These are phyloP conservation scores for Psylliodes chrysocephalus DNA, from an alignment of 2,888 invertebrate genomes.

Conservation along the genomic window DNA sequence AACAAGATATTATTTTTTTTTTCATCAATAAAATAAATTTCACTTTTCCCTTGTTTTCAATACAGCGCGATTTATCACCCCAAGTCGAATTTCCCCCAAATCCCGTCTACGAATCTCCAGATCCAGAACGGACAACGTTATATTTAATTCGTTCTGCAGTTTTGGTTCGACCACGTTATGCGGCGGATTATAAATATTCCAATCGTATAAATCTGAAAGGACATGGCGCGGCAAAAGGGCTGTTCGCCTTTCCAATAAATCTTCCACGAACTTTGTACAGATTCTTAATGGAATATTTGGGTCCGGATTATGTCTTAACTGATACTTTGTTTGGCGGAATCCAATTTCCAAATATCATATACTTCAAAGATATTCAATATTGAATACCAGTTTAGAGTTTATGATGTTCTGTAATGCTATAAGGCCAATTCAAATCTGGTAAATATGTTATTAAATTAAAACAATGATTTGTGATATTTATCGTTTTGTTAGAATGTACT, in stretches of 20 bases:
- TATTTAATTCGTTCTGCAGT: slow-evolving; percentile 58
- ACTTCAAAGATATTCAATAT: slow-evolving; percentile 55
- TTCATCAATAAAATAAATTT: slow-evolving; percentile 8
- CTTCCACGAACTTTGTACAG: slow-evolving; percentile 41
- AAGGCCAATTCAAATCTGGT: too few relatives aligned
- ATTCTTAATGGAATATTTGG: slow-evolving; percentile 46
- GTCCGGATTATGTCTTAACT: slow-evolving; percentile 46
- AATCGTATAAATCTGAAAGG: slow-evolving; percentile 59
- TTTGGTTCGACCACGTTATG: slow-evolving; percentile 48
- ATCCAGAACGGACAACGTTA: slow-evolving; percentile 50
- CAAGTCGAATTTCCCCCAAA: slow-evolving; percentile 23
- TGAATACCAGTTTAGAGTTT: not conserved
- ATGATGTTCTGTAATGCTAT: too few relatives aligned
- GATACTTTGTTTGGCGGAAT: slow-evolving; percentile 60
- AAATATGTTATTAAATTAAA: too few relatives aligned
- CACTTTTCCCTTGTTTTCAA: slow-evolving; percentile 36
- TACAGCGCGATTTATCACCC: slow-evolving; percentile 37
- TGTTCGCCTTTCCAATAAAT: slow-evolving; percentile 42
- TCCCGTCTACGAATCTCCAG: slow-evolving; percentile 35
- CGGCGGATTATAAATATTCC: slow-evolving; percentile 61
- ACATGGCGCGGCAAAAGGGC: slow-evolving; percentile 45
- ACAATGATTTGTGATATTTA: too few relatives aligned
- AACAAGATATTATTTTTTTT: not conserved
- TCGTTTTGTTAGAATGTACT: too few relatives aligned
- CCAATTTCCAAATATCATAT: slow-evolving; percentile 54